Base-by-base conservation (phyloP, 2,797 vertebrate species). In the Fundulus diaphanus region DNA sequence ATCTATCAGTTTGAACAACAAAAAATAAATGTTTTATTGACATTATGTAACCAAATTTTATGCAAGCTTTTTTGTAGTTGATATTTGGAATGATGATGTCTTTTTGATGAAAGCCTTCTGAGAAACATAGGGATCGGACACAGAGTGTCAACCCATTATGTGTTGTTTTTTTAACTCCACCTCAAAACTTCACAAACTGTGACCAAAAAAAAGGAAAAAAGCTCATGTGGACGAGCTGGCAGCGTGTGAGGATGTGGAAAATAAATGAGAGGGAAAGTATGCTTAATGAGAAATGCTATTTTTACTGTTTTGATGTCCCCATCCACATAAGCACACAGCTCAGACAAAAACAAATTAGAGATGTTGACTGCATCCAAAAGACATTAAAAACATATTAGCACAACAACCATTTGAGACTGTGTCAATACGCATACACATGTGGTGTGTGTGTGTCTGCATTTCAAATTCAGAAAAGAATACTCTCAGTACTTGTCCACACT, bases 301-400 rank as follows among this genome's bases (percentile, higher is more conserved):
- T 95, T 95, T 94, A 91, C 93, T 92, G 91, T 92, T 94, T 94
- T 95, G 94, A 95, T 95, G 93, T 94, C 90, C 89, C 91, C 85
- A 90, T 94, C 92, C 94, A 92, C 94, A 94, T 92, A 94, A 94
- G 93, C 92, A 91, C 93, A 94, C 92, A 91, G 94, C 94, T 94
- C 94, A 95, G 91, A 95, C 92, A 94, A 94, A 95, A 96, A 95
- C 94, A 94, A 96, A 96, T 96, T 94, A 96, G 93, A 94, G 89
- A 93, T 92, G 93, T 94, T 92, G 91, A 92, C 93, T 91, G 89
- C 91, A 93, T 94, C 94, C 93, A 89, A 92, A 92, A 94, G 94
- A 96, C 95, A 96, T 96, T 96, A 96, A 96, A 96, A 96, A 95
- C 94, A 95, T 95, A 96, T 96, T 96, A 96, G 92, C 81, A 91